A percentile compares a stretch with the other conserved stretches of the same genome.
Conservation (phyloP, 2,888 invertebrate species). For the Athalia cordata region DNA sequence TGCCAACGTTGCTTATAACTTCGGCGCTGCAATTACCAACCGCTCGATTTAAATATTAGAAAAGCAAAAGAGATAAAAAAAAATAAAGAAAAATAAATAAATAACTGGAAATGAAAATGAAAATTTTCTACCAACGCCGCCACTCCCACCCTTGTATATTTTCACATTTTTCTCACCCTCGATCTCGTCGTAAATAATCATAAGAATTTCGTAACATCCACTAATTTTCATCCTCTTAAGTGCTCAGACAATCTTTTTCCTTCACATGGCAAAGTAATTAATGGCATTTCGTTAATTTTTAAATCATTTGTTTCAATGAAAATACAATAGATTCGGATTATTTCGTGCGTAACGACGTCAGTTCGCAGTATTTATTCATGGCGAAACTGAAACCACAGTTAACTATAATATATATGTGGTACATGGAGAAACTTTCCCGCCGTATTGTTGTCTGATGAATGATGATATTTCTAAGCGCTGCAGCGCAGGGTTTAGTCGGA, state of each 20-base stretch:
- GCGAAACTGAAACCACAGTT: not conserved
- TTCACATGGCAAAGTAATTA: too few relatives aligned
- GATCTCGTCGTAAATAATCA: not conserved
- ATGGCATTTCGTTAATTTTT: too few relatives aligned
- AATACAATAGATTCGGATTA: too few relatives aligned
- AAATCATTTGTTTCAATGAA: too few relatives aligned
- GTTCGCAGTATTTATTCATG: not conserved
- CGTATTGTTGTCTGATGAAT: not conserved
- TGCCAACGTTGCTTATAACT: constrained; percentile 10
- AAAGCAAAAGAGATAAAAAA: not conserved
- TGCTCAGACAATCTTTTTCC: too few relatives aligned
- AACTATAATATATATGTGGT: not conserved
- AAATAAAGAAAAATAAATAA: not conserved
- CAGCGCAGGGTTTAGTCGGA: not conserved
- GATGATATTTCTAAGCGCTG: not conserved
- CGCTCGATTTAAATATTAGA: constrained; percentile 14
- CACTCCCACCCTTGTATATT: not conserved
- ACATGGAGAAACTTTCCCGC: not conserved
- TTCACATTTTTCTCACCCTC: not conserved
- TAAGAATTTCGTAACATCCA: not conserved
- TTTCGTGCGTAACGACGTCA: not conserved
- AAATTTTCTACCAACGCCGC: not conserved
- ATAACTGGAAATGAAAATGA: not conserved
- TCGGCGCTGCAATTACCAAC: not conserved
- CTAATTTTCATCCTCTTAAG: too few relatives aligned